Conservation (phyloP, 1,140 invertebrate species). For the Oedothorax gibbosus region DNA sequence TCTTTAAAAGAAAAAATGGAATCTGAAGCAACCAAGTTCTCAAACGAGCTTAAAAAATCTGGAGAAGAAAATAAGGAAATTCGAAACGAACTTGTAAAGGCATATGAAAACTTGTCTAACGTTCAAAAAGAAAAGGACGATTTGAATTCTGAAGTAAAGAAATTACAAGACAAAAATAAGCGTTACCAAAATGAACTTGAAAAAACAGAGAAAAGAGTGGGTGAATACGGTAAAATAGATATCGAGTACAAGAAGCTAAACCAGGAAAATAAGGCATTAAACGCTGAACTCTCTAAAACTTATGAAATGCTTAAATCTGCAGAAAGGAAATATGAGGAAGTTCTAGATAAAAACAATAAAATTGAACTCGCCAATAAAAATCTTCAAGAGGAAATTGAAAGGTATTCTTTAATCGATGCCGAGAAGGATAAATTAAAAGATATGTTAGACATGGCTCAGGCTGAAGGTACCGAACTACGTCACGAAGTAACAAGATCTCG, state of each 20-base stretch:
- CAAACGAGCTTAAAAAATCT: slow-evolving; percentile 72
- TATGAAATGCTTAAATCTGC: slow-evolving; percentile 12
- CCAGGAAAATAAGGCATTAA: slow-evolving; percentile 35
- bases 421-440: slow-evolving; percentile 47
- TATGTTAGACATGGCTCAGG: slow-evolving; percentile 3
- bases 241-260: slow-evolving; percentile 19
- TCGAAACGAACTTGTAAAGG: slow-evolving; percentile 63
- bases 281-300: slow-evolving; percentile 18
- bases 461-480: slow-evolving; percentile 65
- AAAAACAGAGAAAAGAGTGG: slow-evolving; percentile 29
- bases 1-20: slow-evolving; percentile 48
- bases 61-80: slow-evolving; percentile 68
- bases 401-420: not conserved
- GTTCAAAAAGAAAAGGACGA: slow-evolving; percentile 63
- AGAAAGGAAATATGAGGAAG: slow-evolving; percentile 40
- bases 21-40: slow-evolving; percentile 18
- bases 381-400: slow-evolving; percentile 37
- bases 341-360: slow-evolving; percentile 30
- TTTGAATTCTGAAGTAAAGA: slow-evolving; percentile 57
- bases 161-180: slow-evolving; percentile 51
- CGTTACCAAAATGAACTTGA: slow-evolving; percentile 46
- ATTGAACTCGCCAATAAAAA: slow-evolving; percentile 28
- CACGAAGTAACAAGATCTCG: slow-evolving; percentile 62
- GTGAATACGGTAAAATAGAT: slow-evolving; percentile 39
- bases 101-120: slow-evolving; percentile 63